These are phyloP conservation scores for Aplochiton taeniatus DNA, from an alignment of 2,797 vertebrate genomes.

Conservation along the genomic window DNA sequence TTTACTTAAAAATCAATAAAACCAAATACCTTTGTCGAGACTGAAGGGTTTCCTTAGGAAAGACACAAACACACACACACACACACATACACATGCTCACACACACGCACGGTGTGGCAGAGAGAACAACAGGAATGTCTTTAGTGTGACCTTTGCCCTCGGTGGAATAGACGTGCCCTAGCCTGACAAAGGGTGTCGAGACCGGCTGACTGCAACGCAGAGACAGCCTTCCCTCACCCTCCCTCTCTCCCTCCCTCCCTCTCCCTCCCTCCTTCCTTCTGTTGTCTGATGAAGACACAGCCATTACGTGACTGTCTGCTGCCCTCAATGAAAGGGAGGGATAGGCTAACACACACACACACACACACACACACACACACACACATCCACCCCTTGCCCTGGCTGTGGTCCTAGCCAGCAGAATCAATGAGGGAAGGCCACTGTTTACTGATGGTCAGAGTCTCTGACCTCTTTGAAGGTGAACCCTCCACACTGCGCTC, in stretches of 20 bases:
- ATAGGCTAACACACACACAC: constrained; percentile 4
- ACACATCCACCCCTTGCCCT: constrained; percentile 5
- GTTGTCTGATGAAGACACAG: constrained; percentile 1
- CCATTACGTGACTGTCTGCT: constrained; percentile 1
- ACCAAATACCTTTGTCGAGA: constrained; percentile 19
- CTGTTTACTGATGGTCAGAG: constrained; percentile 62
- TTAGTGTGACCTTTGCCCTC: constrained; percentile 65
- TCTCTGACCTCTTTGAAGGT: constrained; percentile 42
- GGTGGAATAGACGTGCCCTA: constrained; percentile 67
- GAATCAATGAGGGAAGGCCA: constrained; percentile 39
- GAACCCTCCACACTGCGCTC: constrained; percentile 10
- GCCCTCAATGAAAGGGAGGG: background rate
- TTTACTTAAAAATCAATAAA: constrained; percentile 20
- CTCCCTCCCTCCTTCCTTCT: constrained; percentile 42
- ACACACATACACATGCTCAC: constrained; percentile 32
- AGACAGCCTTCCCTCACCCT: constrained; percentile 40
- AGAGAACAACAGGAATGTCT: constrained; percentile 70
- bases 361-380: constrained; percentile 9
- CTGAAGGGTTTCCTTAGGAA: too few species aligned
- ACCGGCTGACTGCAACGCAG: background rate
- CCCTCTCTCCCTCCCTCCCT: constrained; percentile 59
- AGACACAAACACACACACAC: constrained; percentile 24
- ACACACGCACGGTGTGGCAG: constrained; percentile 39
- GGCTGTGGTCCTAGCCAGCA: background rate
- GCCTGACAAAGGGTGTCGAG: constrained; percentile 70